Conservation (phyloP, 2,888 invertebrate species). For the Maniola hyperantus region DNA sequence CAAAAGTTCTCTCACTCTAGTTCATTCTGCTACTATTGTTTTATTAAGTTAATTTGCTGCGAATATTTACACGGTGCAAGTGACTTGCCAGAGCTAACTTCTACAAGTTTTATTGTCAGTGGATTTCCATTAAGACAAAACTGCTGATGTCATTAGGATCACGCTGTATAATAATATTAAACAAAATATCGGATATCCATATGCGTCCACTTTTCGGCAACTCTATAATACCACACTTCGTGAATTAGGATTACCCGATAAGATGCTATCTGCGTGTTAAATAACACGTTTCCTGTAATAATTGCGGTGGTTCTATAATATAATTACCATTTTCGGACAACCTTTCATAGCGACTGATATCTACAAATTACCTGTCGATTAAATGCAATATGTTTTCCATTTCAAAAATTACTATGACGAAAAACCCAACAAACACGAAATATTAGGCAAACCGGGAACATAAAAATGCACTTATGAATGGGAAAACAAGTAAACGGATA, state of each 20-base stretch:
- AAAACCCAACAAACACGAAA: neutral
- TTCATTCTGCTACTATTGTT: no score
- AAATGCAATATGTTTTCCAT: constrained; percentile 7
- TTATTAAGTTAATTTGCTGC: no score
- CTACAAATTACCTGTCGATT: constrained; percentile 28
- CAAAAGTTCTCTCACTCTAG: no score
- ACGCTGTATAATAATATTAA: constrained; percentile 52
- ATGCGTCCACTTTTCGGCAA: constrained; percentile 73
- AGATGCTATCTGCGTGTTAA: constrained; percentile 79
- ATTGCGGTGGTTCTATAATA: constrained; percentile 79
- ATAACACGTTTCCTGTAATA: constrained; percentile 82
- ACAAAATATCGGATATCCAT: constrained; percentile 64
- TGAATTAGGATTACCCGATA: constrained; percentile 77
- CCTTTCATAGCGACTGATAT: constrained; percentile 51
- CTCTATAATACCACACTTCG: constrained; percentile 80
- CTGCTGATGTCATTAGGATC: constrained; percentile 24
- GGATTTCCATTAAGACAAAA: neutral
- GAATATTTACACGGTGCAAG: no score
- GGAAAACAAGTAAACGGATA: no score
- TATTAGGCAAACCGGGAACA: neutral
- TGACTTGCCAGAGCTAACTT: no score
- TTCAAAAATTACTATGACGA: neutral
- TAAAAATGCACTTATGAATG: no score
- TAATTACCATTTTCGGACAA: constrained; percentile 76
- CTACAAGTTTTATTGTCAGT: no score